A percentile compares a stretch with the other conserved stretches of the same genome.
These are phyloP conservation scores for Otolemur garnettii DNA, from an alignment of 2,113 vertebrate genomes.

Conservation along the genomic window DNA sequence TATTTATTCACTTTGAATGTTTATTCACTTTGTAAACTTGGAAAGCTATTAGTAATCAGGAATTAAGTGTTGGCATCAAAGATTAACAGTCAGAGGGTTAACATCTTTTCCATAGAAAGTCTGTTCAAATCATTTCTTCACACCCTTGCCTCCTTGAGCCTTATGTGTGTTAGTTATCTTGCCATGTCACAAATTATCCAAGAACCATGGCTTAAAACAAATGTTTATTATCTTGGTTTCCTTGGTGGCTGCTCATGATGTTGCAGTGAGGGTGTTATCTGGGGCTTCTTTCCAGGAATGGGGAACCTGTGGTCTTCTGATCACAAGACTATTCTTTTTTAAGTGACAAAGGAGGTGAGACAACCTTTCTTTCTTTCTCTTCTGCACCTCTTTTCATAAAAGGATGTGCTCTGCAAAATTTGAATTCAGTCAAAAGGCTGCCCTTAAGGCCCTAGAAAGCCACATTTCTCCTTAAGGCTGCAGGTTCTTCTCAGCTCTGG, in stretches of 20 bases:
- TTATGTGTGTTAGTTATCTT: neutral
- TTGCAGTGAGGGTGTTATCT: neutral
- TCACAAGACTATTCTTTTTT: no score
- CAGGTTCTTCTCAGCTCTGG: no score
- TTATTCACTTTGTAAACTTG: fast-evolving
- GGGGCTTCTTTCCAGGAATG: neutral
- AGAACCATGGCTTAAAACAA: neutral
- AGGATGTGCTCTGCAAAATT: no score
- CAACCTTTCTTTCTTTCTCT: no score
- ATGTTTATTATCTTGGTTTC: fast-evolving
- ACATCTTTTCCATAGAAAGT: neutral
- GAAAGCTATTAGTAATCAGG: neutral
- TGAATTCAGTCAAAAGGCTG: no score
- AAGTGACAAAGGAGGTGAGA: no score
- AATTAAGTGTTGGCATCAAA: no score
- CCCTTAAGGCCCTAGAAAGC: no score
- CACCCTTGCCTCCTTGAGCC: neutral
- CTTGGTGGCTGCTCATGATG: neutral
- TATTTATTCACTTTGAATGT: neutral
- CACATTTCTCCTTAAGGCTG: no score
- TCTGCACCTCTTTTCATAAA: no score
- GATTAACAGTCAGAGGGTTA: neutral
- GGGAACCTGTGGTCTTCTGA: no score
- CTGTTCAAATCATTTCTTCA: neutral
- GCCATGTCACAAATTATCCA: fast-evolving